phyloP scores from a whole-genome alignment of 2,888 invertebrate genomes.

The Desoria tigrina region DNA sequence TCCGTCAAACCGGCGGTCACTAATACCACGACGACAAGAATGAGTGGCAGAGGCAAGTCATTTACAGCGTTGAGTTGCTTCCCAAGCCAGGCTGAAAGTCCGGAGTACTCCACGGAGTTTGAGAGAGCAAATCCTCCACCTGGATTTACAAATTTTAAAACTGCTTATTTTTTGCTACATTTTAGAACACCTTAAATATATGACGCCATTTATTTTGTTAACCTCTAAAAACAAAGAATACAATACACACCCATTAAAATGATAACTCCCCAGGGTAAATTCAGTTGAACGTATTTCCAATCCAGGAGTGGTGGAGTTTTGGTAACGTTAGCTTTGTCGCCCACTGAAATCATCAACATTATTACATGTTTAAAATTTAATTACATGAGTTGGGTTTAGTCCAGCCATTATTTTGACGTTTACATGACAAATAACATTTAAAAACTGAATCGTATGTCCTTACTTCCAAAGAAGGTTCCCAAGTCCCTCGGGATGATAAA shows the following conservation, averaged over 20 bases:
- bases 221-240: background rate
- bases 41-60: slow-evolving; percentile 65
- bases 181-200: background rate
- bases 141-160: too few relatives aligned
- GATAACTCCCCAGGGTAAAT: slow-evolving; percentile 39
- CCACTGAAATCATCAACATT: background rate
- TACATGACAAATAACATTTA: slow-evolving; percentile 4
- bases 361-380: background rate
- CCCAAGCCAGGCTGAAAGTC: slow-evolving; percentile 75
- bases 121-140: slow-evolving; percentile 90
- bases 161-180: too few relatives aligned
- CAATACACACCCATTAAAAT: slow-evolving; percentile 31
- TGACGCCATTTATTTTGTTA: background rate
- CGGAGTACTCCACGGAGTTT: slow-evolving; percentile 76
- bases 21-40: slow-evolving; percentile 73
- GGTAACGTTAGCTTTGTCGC: background rate
- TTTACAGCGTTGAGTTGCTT: slow-evolving; percentile 67
- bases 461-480: slow-evolving; percentile 39
- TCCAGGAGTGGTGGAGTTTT: slow-evolving; percentile 32
- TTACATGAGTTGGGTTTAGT: background rate
- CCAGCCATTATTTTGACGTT: too few relatives aligned
- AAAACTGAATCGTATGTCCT: too few relatives aligned
- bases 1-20: slow-evolving; percentile 69
- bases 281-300: slow-evolving; percentile 41
- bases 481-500: slow-evolving; percentile 42